Base-by-base conservation (phyloP, 2,113 vertebrate genomes). In the Ptyas mucosa region DNA sequence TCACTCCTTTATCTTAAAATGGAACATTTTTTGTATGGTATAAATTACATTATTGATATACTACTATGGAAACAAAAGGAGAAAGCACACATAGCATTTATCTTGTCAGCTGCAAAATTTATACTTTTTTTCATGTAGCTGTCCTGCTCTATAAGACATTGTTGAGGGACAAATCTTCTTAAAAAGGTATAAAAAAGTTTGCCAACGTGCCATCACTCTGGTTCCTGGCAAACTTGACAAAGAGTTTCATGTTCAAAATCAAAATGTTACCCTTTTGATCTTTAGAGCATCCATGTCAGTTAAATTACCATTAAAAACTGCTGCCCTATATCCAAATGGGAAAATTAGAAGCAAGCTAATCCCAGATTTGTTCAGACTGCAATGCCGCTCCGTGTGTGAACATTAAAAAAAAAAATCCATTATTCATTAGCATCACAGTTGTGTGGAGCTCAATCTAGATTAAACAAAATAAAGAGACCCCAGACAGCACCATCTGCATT, bases 381-480 rank as follows among this genome's bases (percentile, higher is more conserved):
- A 93, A 94, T 92, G 94, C 95, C 93, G 91, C 96, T 96, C 95
- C 92, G 54, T 89, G 96, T 97, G 95, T 93, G 94, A 96, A 95
- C 94, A 94, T 96, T 92, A 64, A 92, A 90, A 95, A 90, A 51
- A 96, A 96, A 96, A 96, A 97, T 98, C 96, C 96, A 97, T 97
- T 98, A 97, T 98, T 98, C 97, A 98, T 96, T 96, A 97, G 96
- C 93, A 94, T 95, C 96, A 96, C 96, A 97, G 97, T 97, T 96
- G 97, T 97, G 96, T 95, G 95, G 92, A 96, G 96, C 95, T 97
- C 97, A 96, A 95, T 96, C 96, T 97, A 97, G 97, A 98, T 97
- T 97, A 98, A 97, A 97, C 94, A 96, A 97, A 96, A 98, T 97
- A 98, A 98, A 98, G 97, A 96, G 96, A 95, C 95, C 94, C 95